Base-by-base conservation (phyloP, 2,888 invertebrate species). In the Agrotis clavis region DNA sequence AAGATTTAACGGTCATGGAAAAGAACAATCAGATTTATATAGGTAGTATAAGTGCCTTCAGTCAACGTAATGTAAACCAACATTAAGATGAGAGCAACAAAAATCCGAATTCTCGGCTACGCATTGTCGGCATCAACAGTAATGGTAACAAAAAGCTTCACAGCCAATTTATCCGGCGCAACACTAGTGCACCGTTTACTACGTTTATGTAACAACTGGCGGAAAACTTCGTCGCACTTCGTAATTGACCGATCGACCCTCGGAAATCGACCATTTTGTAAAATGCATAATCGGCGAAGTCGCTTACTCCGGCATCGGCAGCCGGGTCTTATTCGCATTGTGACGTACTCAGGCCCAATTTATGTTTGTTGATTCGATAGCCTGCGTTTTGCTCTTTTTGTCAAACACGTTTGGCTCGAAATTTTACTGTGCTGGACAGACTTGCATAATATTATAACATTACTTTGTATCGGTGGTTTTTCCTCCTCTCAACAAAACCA, bases 241-340 rank as follows among this genome's bases (percentile, higher is more conserved):
- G 68, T 62, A 79, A 78, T 67, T 77, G 74, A 77, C 76, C 77
- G 79, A 79, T 73, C 71, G 81, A 74, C 60, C 60, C 65, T 87
- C 87, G 89, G 89, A 87, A 86, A 88, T 89, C 81, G 84, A 79
- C 81, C 71, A 89, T 89, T 89, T 88, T 80, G 85, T 88, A 82
- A 85, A 84, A 81, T 73, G 56, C 77, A 76, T 82, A 79, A 86
- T 82, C 65, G 81, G 67, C 71, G 74, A 82, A 81, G 70, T 60
- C 62, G 78, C 68, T 77, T 78, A 67, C 56, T 51, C 54, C 18
- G 11, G 48, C 57, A 70, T 51, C 18, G 11, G 53, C 57, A 70
- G 60, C 41, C 19, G 48, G 48, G 18, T 68, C 53, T 74, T 73
- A 72, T 76, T 78, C 53, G 57, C 56, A 65, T 73, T 74, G 57